These are phyloP conservation scores for Hydractinia echinata DNA, from an alignment of 30 jellyfish, hydroid and myxozoan genomes.

Conservation along the genomic window DNA sequence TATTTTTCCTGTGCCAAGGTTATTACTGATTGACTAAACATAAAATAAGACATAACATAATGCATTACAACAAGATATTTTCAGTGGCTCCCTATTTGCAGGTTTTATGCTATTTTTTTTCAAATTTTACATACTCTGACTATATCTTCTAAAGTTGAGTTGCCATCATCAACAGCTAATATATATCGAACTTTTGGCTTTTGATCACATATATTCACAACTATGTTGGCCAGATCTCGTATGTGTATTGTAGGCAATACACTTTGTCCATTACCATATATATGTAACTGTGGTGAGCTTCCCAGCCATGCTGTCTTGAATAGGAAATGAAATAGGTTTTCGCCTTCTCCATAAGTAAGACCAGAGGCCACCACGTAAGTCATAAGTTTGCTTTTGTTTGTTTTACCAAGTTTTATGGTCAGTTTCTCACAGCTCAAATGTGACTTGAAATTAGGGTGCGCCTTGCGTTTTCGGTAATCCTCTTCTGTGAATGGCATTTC, in stretches of 20 bases:
- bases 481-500: conserved; percentile 96
- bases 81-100: neutral
- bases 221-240: conserved; percentile 67
- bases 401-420: conserved; percentile 77
- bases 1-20: conserved; percentile 73
- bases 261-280: conserved; percentile 82
- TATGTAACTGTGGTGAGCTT: conserved; percentile 46
- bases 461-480: conserved; percentile 85
- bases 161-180: conserved; percentile 93
- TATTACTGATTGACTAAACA: conserved; percentile 63
- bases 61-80: neutral
- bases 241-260: conserved; percentile 79
- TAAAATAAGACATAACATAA: neutral
- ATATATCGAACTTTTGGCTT: conserved; percentile 79
- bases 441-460: conserved; percentile 85
- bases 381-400: conserved; percentile 64
- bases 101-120: too few species aligned
- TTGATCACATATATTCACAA: conserved; percentile 73
- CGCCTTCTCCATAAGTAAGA: conserved; percentile 91
- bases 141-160: conserved; percentile 77
- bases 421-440: conserved; percentile 87
- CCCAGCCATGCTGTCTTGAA: conserved; percentile 97
- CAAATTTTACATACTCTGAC: conserved; percentile 53
- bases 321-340: conserved; percentile 68
- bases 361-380: conserved; percentile 91